These are phyloP conservation scores for Tetragonula clypearis DNA, from an alignment of 1,140 invertebrate species.

Conservation along the genomic window DNA sequence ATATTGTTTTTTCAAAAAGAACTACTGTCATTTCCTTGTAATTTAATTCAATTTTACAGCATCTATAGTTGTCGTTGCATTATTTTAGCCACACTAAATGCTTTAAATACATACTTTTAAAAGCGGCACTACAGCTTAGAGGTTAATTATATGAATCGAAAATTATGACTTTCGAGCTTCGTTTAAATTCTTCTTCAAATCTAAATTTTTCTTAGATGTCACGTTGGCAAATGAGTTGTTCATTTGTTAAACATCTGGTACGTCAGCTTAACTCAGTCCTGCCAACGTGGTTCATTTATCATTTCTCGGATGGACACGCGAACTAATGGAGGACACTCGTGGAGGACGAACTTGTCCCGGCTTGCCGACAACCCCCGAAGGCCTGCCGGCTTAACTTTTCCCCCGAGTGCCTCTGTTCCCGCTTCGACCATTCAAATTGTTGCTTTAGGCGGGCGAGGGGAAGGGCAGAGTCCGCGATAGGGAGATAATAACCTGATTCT, in stretches of 20 bases:
- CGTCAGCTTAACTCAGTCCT: not conserved
- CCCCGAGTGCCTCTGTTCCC: not conserved
- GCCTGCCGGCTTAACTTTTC: conserved; percentile 35
- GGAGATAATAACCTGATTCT: conserved; percentile 36
- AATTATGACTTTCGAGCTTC: too few species aligned
- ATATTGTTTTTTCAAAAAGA: too few species aligned
- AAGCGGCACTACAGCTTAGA: too few species aligned
- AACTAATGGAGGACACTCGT: conserved; percentile 36
- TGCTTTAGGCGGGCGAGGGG: not conserved
- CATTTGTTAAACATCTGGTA: not conserved
- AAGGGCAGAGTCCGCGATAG: not conserved
- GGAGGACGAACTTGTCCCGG: not conserved
- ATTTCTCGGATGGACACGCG: not conserved
- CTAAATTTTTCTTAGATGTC: not conserved
- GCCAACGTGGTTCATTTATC: conserved; percentile 25
- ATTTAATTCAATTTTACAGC: too few species aligned
- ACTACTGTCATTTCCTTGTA: too few species aligned
- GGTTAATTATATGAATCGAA: too few species aligned
- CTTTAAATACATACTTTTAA: too few species aligned
- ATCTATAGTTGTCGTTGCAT: too few species aligned
- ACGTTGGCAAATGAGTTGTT: not conserved
- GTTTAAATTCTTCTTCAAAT: not conserved
- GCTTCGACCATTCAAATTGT: conserved; percentile 40
- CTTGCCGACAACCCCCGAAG: conserved; percentile 25
- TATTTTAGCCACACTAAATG: too few species aligned